These are phyloP conservation scores for Pangasianodon hypophthalmus DNA, from an alignment of 2,113 vertebrate species.

Conservation along the genomic window DNA sequence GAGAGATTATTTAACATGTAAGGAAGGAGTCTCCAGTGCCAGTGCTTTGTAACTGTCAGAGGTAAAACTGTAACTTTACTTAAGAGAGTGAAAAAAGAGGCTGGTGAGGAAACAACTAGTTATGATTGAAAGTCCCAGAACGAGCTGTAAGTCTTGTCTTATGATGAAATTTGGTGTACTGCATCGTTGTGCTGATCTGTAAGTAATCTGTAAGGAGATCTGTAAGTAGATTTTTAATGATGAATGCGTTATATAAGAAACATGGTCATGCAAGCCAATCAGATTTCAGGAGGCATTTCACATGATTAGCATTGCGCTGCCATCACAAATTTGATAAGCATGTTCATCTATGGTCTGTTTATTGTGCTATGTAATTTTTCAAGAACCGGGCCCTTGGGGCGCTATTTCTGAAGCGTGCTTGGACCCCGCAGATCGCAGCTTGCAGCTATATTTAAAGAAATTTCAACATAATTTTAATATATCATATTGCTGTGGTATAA, in stretches of 20 bases:
- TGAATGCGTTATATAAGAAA: not conserved
- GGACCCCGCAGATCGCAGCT: not conserved
- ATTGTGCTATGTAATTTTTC: no score
- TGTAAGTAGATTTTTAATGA: not conserved
- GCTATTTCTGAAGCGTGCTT: not conserved
- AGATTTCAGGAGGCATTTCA: not conserved
- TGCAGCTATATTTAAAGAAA: not conserved
- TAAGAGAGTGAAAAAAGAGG: no score
- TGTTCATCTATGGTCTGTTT: not conserved
- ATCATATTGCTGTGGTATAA: no score
- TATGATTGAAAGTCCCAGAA: no score
- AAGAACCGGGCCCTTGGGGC: no score
- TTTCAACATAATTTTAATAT: no score
- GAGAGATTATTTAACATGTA: not conserved
- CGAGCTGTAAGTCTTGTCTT: not conserved
- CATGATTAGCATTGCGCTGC: not conserved
- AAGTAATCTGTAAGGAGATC: not conserved
- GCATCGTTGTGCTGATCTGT: not conserved
- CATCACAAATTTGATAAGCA: not conserved
- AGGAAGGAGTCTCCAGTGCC: not conserved
- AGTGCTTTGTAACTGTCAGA: not conserved
- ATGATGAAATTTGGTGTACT: not conserved
- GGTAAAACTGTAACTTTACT: not conserved
- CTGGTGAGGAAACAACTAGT: no score
- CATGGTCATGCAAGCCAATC: not conserved